Evolutionary conservation across 2,113 vertebrate species (phyloP).

Genomic region (Mormyrus lacerda): DNA sequence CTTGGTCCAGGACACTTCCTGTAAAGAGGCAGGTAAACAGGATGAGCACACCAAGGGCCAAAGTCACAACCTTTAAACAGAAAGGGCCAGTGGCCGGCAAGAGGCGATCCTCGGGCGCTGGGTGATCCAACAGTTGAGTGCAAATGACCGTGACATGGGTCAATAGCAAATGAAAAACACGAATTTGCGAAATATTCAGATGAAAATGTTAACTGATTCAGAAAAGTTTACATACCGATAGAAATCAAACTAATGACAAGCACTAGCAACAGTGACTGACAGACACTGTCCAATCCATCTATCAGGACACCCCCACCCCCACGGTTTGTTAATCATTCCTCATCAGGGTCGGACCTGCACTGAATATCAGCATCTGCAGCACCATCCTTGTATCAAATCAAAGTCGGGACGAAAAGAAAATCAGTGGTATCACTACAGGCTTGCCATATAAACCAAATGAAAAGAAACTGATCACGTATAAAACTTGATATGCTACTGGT

Average conservation of each 20-base stretch:
- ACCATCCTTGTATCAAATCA: too few species aligned
- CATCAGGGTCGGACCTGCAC: too few species aligned
- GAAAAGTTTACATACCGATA: not conserved
- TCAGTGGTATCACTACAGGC: too few species aligned
- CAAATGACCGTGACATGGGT: not conserved
- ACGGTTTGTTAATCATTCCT: too few species aligned
- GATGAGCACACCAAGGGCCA: not conserved
- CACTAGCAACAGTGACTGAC: not conserved
- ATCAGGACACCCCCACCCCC: too few species aligned
- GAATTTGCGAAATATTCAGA: not conserved
- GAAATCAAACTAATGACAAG: not conserved
- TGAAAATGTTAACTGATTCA: not conserved
- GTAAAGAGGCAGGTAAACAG: not conserved
- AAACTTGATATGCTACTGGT: too few species aligned
- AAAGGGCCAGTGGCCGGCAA: not conserved
- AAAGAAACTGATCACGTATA: too few species aligned
- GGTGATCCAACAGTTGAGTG: not conserved
- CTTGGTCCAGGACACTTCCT: constrained; percentile 93
- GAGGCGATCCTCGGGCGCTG: not conserved
- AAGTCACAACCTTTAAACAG: not conserved
- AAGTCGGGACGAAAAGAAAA: too few species aligned
- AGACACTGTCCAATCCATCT: too few species aligned
- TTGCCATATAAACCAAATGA: too few species aligned
- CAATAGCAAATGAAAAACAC: not conserved
- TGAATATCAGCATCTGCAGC: too few species aligned